Evolutionary conservation across 2,888 invertebrate species (phyloP).

Genomic region (Pammene aurita): DNA sequence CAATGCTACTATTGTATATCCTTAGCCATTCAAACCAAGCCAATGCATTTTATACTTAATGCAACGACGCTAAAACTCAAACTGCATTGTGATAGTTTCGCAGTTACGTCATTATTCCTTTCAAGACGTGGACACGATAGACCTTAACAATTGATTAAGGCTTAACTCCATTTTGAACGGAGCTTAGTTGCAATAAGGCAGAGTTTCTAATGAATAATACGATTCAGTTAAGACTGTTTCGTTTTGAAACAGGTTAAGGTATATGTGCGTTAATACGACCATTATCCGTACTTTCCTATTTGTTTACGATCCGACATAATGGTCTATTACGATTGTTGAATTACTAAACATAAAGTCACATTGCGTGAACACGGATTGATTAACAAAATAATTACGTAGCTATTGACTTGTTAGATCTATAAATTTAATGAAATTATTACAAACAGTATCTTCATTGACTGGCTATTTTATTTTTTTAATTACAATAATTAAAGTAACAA

Average conservation of each 20-base stretch:
- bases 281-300: constrained; percentile 43
- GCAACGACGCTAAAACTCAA: not conserved
- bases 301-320: constrained; percentile 50
- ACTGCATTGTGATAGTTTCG: not conserved
- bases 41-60: constrained; percentile 2
- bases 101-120: constrained; percentile 7
- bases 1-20: constrained; percentile 33
- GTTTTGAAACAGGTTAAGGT: constrained; percentile 2
- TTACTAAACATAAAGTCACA: constrained; percentile 54
- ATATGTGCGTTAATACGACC: constrained; percentile 42
- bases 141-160: constrained; percentile 16
- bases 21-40: not conserved
- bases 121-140: not conserved
- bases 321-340: constrained; percentile 64
- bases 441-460: not conserved
- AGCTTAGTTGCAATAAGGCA: not conserved
- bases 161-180: not conserved
- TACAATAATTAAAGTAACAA: not conserved
- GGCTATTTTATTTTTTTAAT: not conserved
- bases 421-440: constrained; percentile 3
- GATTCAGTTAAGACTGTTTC: constrained; percentile 9
- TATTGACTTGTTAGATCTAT: constrained; percentile 33
- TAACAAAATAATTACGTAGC: constrained; percentile 53
- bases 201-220: not conserved
- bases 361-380: constrained; percentile 49